phyloP scores from a whole-genome alignment of 2,797 vertebrate genomes.

The Bryconaethiops microstoma region DNA sequence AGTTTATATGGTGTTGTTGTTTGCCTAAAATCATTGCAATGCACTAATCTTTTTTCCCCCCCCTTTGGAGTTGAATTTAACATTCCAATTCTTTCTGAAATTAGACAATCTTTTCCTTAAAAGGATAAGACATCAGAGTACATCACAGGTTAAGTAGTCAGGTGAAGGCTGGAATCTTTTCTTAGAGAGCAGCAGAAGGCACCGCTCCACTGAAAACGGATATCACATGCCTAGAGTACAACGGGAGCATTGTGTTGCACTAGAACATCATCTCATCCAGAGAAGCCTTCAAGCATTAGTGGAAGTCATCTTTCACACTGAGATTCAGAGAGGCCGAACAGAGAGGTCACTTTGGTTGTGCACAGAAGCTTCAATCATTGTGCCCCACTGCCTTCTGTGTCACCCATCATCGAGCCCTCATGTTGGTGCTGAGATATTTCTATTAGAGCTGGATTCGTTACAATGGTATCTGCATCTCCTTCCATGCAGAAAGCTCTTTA shows the following conservation, averaged over 20 bases:
- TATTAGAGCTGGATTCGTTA: conserved; percentile 29
- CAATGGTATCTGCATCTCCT: conserved; percentile 23
- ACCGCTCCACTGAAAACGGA: conserved; percentile 12
- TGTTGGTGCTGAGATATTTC: conserved; percentile 33
- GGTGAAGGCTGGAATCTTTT: conserved; percentile 1
- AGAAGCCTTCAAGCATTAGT: conserved; percentile 36
- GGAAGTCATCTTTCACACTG: conserved; percentile 36
- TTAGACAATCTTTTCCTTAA: background rate
- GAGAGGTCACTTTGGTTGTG: conserved; percentile 5
- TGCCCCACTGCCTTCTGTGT: conserved; percentile 12
- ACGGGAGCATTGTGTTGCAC: conserved; percentile 29
- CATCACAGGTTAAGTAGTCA: conserved; percentile 22
- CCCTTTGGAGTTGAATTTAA: background rate
- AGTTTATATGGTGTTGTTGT: no score
- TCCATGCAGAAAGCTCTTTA: conserved; percentile 33
- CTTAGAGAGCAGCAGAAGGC: conserved; percentile 9
- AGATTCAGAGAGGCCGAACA: conserved; percentile 32
- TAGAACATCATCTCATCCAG: conserved; percentile 31
- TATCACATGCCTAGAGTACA: conserved; percentile 48
- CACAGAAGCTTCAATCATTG: conserved; percentile 28
- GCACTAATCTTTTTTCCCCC: background rate
- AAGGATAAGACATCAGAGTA: background rate
- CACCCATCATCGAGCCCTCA: conserved; percentile 23
- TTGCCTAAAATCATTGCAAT: no score
- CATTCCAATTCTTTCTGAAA: no score